Evolutionary conservation across 2,888 invertebrate genomes (phyloP).

Genomic region (Acanthococcus lagerstroemiae): DNA sequence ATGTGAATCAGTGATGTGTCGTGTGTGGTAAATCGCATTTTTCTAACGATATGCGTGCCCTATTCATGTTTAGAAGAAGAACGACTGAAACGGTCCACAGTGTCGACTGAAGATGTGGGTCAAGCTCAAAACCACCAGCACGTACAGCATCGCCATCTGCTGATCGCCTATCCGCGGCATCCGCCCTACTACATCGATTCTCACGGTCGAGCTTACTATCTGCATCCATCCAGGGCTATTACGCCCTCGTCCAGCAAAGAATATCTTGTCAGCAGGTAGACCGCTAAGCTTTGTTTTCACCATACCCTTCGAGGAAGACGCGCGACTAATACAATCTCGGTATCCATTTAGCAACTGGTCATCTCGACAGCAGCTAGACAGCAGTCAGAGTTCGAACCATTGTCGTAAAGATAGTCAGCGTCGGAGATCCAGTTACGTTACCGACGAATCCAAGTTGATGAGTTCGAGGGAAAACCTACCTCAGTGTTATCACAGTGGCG

Average conservation of each 20-base stretch:
- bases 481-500: not conserved
- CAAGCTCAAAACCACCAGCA: conserved; percentile 38
- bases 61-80: conserved; percentile 37
- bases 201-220: conserved; percentile 56
- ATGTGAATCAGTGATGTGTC: too few relatives aligned
- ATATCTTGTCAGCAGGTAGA: conserved; percentile 35
- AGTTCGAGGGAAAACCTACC: not conserved
- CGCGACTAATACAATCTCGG: too few relatives aligned
- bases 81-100: conserved; percentile 62
- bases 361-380: not conserved
- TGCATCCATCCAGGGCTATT: conserved; percentile 43
- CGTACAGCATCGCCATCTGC: conserved; percentile 45
- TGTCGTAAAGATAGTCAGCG: not conserved
- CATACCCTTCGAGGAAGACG: too few relatives aligned
- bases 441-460: not conserved
- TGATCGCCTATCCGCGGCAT: conserved; percentile 49
- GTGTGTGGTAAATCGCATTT: too few relatives aligned
- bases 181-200: conserved; percentile 54
- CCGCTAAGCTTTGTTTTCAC: not conserved
- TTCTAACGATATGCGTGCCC: too few relatives aligned
- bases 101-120: conserved; percentile 65
- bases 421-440: not conserved
- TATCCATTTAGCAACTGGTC: too few relatives aligned
- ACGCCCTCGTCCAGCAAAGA: conserved; percentile 43
- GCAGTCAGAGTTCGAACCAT: not conserved